Percentiles rank a stretch among this genome's conserved stretches.
Conservation (phyloP, 2,888 invertebrate genomes). For the Cabera pusaria region DNA sequence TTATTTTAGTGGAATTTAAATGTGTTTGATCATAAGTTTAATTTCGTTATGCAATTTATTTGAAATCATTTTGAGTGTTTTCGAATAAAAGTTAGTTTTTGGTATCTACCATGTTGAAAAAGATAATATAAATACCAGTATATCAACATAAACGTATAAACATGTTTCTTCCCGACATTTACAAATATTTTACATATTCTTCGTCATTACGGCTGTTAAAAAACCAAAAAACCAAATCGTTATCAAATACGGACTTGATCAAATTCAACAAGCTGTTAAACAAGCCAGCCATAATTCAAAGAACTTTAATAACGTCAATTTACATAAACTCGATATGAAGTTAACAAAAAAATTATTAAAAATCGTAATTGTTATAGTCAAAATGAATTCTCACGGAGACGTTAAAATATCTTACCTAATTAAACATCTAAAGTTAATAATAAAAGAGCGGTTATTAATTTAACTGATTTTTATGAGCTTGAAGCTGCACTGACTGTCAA, state of each 20-base stretch:
- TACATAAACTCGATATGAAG: slow-evolving; percentile 33
- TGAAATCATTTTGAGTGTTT: no score
- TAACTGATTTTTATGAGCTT: slow-evolving; percentile 42
- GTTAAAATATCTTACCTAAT: slow-evolving; percentile 53
- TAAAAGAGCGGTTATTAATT: slow-evolving; percentile 52
- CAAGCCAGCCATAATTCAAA: slow-evolving; percentile 4
- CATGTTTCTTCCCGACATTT: no score
- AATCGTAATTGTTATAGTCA: slow-evolving; percentile 54
- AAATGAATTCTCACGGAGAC: slow-evolving; percentile 53
- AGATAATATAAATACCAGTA: no score
- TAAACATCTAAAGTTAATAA: slow-evolving; percentile 42
- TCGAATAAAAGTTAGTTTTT: no score
- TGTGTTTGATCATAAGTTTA: no score
- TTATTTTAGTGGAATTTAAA: no score
- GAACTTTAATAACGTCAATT: slow-evolving; percentile 37
- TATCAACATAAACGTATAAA: no score
- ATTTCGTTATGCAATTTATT: no score
- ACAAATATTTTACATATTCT: no score
- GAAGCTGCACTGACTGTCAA: slow-evolving; percentile 16
- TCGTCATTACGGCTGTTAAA: no score
- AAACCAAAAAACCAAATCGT: slow-evolving; percentile 3
- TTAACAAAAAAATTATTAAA: slow-evolving; percentile 37
- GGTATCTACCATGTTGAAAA: no score
- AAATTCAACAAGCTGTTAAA: slow-evolving; percentile 2
- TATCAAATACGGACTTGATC: slow-evolving; percentile 1